Evolutionary conservation across 2,888 invertebrate genomes (phyloP).

Genomic region (Phragmatobia fuliginosa): DNA sequence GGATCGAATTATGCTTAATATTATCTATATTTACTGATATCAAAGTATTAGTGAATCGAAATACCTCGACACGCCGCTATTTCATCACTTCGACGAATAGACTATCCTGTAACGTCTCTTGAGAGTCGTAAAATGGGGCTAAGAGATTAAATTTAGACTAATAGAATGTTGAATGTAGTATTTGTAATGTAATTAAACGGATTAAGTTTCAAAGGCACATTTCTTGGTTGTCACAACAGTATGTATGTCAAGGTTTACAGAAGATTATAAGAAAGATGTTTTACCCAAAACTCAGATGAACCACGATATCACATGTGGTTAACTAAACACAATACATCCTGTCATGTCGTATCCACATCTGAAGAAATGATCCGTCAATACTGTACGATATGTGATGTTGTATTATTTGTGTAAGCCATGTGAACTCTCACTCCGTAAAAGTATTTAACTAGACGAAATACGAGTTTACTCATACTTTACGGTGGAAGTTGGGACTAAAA

Average conservation of each 20-base stretch:
- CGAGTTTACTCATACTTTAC: background rate
- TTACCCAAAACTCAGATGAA: background rate
- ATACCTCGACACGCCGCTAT: background rate
- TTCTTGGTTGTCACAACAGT: background rate
- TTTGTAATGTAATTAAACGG: slow-evolving; percentile 12
- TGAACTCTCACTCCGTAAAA: background rate
- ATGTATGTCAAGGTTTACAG: background rate
- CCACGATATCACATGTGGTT: background rate
- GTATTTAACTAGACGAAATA: background rate
- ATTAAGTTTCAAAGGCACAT: slow-evolving; percentile 1
- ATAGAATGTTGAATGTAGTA: slow-evolving; percentile 14
- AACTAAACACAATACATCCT: background rate
- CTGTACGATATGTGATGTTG: background rate
- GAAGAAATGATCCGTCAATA: background rate
- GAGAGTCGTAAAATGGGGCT: slow-evolving; percentile 17
- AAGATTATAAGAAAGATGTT: background rate
- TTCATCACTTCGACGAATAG: background rate
- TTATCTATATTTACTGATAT: background rate
- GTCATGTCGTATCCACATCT: background rate
- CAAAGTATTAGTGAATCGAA: background rate
- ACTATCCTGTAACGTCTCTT: slow-evolving; percentile 7
- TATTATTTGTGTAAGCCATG: background rate
- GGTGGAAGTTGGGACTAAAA: background rate
- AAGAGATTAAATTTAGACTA: slow-evolving; percentile 21
- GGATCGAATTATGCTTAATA: background rate